These are phyloP conservation scores for Laothoe populi DNA, from an alignment of 2,888 invertebrate genomes.

Conservation along the genomic window DNA sequence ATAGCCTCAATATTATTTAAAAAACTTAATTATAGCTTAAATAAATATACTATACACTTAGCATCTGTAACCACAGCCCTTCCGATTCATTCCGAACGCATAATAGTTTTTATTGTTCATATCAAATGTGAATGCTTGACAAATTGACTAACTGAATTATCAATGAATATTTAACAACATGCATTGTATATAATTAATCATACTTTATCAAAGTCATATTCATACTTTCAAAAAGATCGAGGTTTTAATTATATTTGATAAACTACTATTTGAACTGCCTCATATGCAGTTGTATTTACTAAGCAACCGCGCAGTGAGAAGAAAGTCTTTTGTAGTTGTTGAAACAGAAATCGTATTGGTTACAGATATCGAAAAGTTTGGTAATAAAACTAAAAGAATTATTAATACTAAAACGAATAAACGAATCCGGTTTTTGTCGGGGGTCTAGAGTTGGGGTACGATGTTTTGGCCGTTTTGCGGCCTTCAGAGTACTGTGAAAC, in stretches of 20 bases:
- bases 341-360: no score
- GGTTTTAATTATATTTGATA: neutral
- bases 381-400: no score
- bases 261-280: neutral
- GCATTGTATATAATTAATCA: conserved; percentile 14
- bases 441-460: no score
- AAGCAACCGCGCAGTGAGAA: no score
- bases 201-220: conserved; percentile 1
- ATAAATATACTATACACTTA: conserved; percentile 4
- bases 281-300: neutral
- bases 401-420: no score
- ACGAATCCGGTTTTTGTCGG: no score
- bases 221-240: conserved; percentile 3
- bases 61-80: conserved; percentile 18
- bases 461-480: no score
- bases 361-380: no score
- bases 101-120: conserved; percentile 11
- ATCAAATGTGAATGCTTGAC: conserved; percentile 18
- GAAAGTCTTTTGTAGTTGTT: no score
- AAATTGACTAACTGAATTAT: no score
- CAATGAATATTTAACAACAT: neutral
- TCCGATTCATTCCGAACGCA: neutral
- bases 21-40: neutral
- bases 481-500: no score
- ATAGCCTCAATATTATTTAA: neutral